These are phyloP conservation scores for Drosophila pseudotakahashii DNA, from an alignment of 2,888 invertebrate genomes.

Conservation along the genomic window DNA sequence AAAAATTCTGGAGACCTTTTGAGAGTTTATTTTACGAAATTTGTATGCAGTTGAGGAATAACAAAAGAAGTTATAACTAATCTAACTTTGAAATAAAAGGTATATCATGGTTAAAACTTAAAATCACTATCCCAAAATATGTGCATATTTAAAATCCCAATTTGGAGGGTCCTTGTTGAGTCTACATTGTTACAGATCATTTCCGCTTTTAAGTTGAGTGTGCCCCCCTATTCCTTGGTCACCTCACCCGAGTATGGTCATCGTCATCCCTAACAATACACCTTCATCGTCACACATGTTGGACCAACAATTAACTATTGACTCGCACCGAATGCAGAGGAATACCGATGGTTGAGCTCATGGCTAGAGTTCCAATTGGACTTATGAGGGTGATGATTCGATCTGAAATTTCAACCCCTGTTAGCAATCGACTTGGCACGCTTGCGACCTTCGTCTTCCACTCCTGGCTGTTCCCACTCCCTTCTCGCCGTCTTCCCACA, in stretches of 20 bases:
- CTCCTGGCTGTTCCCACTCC: constrained; percentile 11
- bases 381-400: constrained; percentile 32
- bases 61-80: too few species aligned
- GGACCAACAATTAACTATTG: constrained; percentile 25
- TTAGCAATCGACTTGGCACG: constrained; percentile 32
- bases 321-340: constrained; percentile 8
- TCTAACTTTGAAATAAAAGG: too few species aligned
- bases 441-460: constrained; percentile 36
- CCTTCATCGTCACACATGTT: constrained; percentile 45
- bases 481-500: constrained; percentile 16
- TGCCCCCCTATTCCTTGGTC: background rate
- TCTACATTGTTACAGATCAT: background rate
- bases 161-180: background rate
- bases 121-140: too few species aligned
- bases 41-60: too few species aligned
- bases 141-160: background rate
- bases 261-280: constrained; percentile 4
- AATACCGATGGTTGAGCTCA: constrained; percentile 4
- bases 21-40: too few species aligned
- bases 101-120: too few species aligned
- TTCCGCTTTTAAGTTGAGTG: background rate
- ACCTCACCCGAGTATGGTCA: background rate
- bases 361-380: constrained; percentile 31
- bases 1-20: too few species aligned
- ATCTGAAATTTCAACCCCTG: constrained; percentile 11